Evolutionary conservation across 2,113 vertebrate genomes (phyloP).

Genomic region (Phaethornis superciliosus): DNA sequence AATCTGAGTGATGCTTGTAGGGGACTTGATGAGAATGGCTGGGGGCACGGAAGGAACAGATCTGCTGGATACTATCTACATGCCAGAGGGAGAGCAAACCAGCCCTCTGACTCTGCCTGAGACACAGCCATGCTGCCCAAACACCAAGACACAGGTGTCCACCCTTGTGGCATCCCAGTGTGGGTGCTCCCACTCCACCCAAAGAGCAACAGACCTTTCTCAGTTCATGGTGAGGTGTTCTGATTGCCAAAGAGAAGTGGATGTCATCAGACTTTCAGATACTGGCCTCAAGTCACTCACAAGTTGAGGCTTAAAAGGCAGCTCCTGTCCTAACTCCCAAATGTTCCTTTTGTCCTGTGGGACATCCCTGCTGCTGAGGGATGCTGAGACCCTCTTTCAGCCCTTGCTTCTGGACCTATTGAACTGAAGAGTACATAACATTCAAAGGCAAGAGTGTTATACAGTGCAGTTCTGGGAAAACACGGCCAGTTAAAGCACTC

Average conservation of each 20-base stretch:
- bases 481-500: not conserved
- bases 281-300: not conserved
- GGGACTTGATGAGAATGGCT: not conserved
- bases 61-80: not conserved
- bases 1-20: not conserved
- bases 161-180: not conserved
- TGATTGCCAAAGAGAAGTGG: not conserved
- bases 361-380: not conserved
- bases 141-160: not conserved
- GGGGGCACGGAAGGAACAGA: not conserved
- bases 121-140: rapidly evolving
- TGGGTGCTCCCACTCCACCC: not conserved
- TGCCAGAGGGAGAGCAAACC: not conserved
- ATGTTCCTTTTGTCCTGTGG: not conserved
- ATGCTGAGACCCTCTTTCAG: not conserved
- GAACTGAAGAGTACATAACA: rapidly evolving
- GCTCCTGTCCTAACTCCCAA: not conserved
- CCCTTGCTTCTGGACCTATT: not conserved
- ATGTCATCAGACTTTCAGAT: not conserved
- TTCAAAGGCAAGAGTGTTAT: not conserved
- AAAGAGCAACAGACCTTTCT: not conserved
- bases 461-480: not conserved
- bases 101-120: not conserved
- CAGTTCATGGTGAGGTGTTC: rapidly evolving
- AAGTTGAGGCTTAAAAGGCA: not conserved